A percentile compares a stretch with the other conserved stretches of the same genome.
These are phyloP conservation scores for Pseudoips prasinana DNA, from an alignment of 2,888 invertebrate species.

Conservation along the genomic window DNA sequence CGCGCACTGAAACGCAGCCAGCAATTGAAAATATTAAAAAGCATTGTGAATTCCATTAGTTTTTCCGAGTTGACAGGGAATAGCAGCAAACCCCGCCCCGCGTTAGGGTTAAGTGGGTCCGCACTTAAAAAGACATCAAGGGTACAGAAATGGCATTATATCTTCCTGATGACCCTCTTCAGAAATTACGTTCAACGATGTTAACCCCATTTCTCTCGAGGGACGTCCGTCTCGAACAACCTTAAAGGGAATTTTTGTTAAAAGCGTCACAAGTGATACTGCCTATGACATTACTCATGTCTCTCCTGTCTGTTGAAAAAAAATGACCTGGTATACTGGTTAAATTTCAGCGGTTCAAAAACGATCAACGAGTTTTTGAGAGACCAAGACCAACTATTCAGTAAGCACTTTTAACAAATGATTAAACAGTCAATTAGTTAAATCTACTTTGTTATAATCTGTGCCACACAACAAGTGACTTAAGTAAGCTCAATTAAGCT, in stretches of 20 bases:
- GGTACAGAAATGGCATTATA: slow-evolving; percentile 78
- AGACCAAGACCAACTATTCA: too few relatives aligned
- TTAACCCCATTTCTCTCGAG: slow-evolving; percentile 56
- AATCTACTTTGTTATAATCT: too few relatives aligned
- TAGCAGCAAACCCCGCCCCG: slow-evolving; percentile 48
- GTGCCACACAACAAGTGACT: too few relatives aligned
- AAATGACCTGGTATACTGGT: too few relatives aligned
- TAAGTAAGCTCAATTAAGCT: too few relatives aligned
- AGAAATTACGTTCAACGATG: slow-evolving; percentile 69
- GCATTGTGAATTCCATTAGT: slow-evolving; percentile 44
- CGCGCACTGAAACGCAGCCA: slow-evolving; percentile 8
- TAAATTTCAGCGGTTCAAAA: too few relatives aligned
- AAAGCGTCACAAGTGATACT: slow-evolving; percentile 37
- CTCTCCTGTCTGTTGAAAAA: too few relatives aligned
- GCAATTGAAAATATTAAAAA: slow-evolving; percentile 29
- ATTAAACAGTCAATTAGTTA: too few relatives aligned
- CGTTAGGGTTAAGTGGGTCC: slow-evolving; percentile 75
- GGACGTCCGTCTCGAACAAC: slow-evolving; percentile 42
- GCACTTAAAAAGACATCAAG: slow-evolving; percentile 81
- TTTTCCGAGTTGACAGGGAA: slow-evolving; percentile 52
- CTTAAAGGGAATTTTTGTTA: slow-evolving; percentile 31
- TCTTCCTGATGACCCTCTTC: slow-evolving; percentile 76
- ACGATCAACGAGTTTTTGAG: too few relatives aligned
- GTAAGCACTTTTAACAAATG: too few relatives aligned
- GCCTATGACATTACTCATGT: too few relatives aligned